Evolutionary conservation across 2,797 vertebrate species (phyloP), one percentile per base, ranked within the genome.

Genomic region (Xiphorhynchus erythropygius): DNA sequence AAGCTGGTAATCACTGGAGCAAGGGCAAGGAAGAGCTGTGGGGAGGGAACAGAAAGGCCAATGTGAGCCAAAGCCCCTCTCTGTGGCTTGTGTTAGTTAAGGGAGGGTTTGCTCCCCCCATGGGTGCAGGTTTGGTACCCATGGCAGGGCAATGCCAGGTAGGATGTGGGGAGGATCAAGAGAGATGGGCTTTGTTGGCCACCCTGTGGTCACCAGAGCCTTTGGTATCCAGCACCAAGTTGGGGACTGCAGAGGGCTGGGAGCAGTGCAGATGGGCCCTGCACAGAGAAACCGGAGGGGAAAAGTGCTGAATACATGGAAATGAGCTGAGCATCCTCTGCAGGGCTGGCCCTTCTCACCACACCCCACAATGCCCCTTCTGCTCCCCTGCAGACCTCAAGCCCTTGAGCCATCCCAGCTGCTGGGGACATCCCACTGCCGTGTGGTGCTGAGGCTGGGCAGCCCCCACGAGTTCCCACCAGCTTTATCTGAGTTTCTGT

Each of bases 61-160:
- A 2, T 0, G 2, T 78, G 50, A 96, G 79, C 56, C 35, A 49
- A 63, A 73, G 19, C 5, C 65, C 41, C 44, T 41, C 57, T 64
- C 64, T 18, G 23, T 0, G 3, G 55, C 60, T 5, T 55, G 35
- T 1, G 5, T 44, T 49, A 12, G 39, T 10, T 21, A 5, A 22
- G 32, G 73, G 33, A 46, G n/a, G 52, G 32, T 90, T 69, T 6
- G 50, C 25, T 73, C 50, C 11, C 13, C 8, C 46, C 79, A 27
- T 8, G 2, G 8, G 32, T 47, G 59, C 0, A 0, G 41, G 37
- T 28, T 37, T 9, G 5, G 30, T 71, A 56, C 41, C 67, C 33
- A 0, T 0, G 1, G 71, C 33, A 70, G 7, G n/a, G 44, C 1
- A 4, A 39, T 39, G 74, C 35, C 2, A 27, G 27, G 18, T 39